Conservation (phyloP, 2,113 vertebrate genomes). For the Axis porcinus region DNA sequence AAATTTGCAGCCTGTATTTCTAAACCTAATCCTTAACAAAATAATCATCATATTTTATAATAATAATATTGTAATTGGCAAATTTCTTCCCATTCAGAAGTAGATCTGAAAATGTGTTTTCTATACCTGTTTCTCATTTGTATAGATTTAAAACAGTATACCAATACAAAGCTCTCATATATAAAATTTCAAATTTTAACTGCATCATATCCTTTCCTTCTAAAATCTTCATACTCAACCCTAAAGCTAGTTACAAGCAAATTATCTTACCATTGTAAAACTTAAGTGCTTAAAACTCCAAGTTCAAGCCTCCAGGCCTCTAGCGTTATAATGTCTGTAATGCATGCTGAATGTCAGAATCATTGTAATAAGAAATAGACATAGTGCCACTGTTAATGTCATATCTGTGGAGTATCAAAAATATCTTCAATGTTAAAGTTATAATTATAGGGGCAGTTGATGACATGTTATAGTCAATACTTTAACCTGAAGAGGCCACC, state of each 20-base stretch:
- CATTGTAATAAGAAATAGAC: background rate
- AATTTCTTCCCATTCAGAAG: background rate
- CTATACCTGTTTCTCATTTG: background rate
- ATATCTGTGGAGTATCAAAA: conserved; percentile 14
- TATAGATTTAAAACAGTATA: background rate
- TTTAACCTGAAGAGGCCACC: background rate
- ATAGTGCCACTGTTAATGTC: background rate
- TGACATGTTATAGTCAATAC: background rate
- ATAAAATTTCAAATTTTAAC: background rate
- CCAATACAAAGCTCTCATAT: background rate
- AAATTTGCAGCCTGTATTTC: background rate
- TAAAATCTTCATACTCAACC: conserved; percentile 14
- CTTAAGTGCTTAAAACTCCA: background rate
- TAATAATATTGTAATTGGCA: background rate
- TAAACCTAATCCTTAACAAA: background rate
- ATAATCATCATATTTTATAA: background rate
- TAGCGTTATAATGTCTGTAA: background rate
- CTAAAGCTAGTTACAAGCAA: background rate
- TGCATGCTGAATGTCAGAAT: conserved; percentile 21
- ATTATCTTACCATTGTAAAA: background rate
- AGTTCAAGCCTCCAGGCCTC: background rate
- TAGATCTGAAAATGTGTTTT: background rate
- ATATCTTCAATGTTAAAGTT: background rate
- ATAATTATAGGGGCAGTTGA: background rate
- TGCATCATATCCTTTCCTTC: background rate